Base-by-base conservation (phyloP, 1,140 invertebrate species). In the Cotesia glomerata region DNA sequence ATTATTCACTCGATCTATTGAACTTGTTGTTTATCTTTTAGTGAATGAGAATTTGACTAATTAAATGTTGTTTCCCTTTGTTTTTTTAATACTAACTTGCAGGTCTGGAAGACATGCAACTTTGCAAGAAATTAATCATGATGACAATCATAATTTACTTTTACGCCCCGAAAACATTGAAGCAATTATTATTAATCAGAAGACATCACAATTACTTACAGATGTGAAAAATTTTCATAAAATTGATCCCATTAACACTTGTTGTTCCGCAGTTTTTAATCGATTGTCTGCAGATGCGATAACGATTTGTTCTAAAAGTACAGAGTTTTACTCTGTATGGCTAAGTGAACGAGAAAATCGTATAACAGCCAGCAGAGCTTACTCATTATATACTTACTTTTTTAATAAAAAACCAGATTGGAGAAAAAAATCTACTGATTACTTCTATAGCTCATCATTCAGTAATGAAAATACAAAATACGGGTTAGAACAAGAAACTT, bases 331-430 rank as follows among this genome's bases (percentile, higher is more conserved):
- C 18, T 62, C 59, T 34, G 45, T 65, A 45, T 65, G 63, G 63
- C 45, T 65, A 49, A 26, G 9, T 39, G 63, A 65, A 65, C 32
- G 32, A 39, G 35, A 39, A 65, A 0, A 32, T n/a, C 34, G 63
- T 11, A 65, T 65, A 65, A 65, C 63, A 2, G 63, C 35, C 13
- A 45, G 35, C 13, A 65, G 63, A 49, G 34, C 35, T 65, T 65
- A 65, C 45, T 39, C 34, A 49, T 35, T 65, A 49, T 65, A 14
- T 26, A 65, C 63, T 65, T 65, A 39, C 18, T 45, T n/a, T 65
- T 45, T n/a, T n/a, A 66, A 66, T 49, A 45, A 66, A 66, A 66
- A 66, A n/a, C 63, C 59, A 32, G 59, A 62, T 32, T 62, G 59
- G 59, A 32, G 26, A 32, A 62, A 32, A 62, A 62, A 62, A 66